Evolutionary conservation across 2,797 vertebrate species (phyloP).

Genomic region (Microhierax caerulescens): DNA sequence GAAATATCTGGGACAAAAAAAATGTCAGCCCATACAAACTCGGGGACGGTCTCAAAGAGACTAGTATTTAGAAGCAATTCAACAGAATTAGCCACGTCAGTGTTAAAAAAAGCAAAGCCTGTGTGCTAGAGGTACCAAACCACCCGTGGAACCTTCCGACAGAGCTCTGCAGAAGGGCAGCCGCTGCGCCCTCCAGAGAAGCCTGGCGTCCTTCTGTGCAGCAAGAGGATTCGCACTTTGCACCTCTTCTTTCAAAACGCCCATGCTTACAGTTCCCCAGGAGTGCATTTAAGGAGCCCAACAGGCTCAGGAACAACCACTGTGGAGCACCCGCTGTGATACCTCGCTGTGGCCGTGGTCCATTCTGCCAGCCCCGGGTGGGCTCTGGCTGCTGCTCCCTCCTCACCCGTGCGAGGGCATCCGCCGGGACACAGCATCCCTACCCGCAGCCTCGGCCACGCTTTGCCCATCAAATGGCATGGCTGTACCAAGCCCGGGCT

Average conservation of each 20-base stretch:
- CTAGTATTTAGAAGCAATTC: neutral
- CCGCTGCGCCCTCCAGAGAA: fast-evolving
- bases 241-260: neutral
- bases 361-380: neutral
- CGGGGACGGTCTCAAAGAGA: neutral
- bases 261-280: neutral
- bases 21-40: slow-evolving; percentile 32
- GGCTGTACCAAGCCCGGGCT: fast-evolving
- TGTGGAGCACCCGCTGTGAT: fast-evolving
- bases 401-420: fast-evolving
- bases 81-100: neutral
- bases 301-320: fast-evolving
- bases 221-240: neutral
- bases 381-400: neutral
- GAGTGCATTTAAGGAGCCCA: fast-evolving
- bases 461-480: fast-evolving
- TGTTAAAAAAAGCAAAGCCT: neutral
- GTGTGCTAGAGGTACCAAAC: neutral
- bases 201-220: neutral
- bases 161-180: fast-evolving
- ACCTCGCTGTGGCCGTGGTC: fast-evolving
- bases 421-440: fast-evolving
- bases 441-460: fast-evolving
- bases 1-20: slow-evolving; percentile 58
- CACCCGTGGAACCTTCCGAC: neutral